phyloP scores from a whole-genome alignment of 2,113 vertebrate genomes.

The human region GRCh38 chr1:152084501-152085000 shows the following conservation, averaged over 20 bases:
- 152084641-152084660: not conserved
- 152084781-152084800: not conserved
- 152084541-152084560: not conserved
- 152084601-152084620: not conserved
- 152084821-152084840: not conserved
- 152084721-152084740: not conserved
- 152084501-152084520: conserved; percentile 9
- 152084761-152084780: not conserved
- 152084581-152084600: not conserved
- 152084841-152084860: conserved; percentile 22
- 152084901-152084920: not conserved
- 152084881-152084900: not conserved
- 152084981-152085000: not conserved
- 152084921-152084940: not conserved
- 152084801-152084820: conserved; percentile 3
- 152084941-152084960: not conserved
- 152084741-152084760: not conserved
- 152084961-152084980: not conserved
- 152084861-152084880: not conserved
- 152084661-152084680: conserved; percentile 9
- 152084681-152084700: conserved; percentile 26
- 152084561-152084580: conserved; percentile 31
- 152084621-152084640: conserved; percentile 20
- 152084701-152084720: not conserved
- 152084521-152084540: conserved; percentile 24